Percentiles rank a stretch among this genome's conserved stretches.
These are phyloP conservation scores for Apolygus lucorum DNA, from an alignment of 1,140 invertebrate genomes.

Conservation along the genomic window DNA sequence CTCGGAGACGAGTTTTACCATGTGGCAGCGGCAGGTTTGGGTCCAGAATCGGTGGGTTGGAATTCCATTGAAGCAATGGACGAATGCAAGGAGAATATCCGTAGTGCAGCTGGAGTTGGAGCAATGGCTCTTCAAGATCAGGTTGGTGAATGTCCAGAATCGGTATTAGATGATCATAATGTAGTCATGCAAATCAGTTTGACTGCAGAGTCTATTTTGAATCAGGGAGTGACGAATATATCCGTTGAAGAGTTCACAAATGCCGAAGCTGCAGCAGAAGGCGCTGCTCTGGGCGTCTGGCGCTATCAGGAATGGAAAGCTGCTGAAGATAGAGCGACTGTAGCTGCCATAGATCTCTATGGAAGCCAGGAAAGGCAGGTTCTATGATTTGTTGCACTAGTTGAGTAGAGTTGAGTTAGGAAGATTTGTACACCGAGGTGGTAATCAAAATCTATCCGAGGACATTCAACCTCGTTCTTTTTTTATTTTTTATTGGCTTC, in stretches of 20 bases:
- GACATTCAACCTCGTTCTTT: too few species aligned
- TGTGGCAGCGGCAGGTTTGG: constrained; percentile 44
- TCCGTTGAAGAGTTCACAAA: constrained; percentile 59
- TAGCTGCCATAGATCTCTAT: constrained; percentile 31
- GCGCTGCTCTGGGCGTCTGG: constrained; percentile 52
- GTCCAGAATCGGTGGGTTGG: constrained; percentile 38
- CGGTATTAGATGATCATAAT: background rate
- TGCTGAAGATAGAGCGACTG: constrained; percentile 42
- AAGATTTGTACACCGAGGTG: too few species aligned
- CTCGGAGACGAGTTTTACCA: constrained; percentile 26
- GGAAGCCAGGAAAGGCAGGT: constrained; percentile 45
- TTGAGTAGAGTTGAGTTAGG: background rate
- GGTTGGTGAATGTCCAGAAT: constrained; percentile 13
- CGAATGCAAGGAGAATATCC: constrained; percentile 42
- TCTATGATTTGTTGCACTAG: too few species aligned
- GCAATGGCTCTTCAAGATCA: constrained; percentile 42
- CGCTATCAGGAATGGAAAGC: constrained; percentile 58
- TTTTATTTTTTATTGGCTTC: too few species aligned
- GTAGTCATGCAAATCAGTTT: too few species aligned
- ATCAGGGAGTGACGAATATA: constrained; percentile 41
- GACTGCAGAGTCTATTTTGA: too few species aligned
- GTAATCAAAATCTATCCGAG: too few species aligned
- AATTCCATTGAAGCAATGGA: constrained; percentile 43
- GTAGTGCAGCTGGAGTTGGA: constrained; percentile 42
- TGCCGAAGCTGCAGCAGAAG: constrained; percentile 67